These are phyloP conservation scores for Bombus terrestris DNA, from an alignment of 1,140 invertebrate genomes.

Conservation along the genomic window DNA sequence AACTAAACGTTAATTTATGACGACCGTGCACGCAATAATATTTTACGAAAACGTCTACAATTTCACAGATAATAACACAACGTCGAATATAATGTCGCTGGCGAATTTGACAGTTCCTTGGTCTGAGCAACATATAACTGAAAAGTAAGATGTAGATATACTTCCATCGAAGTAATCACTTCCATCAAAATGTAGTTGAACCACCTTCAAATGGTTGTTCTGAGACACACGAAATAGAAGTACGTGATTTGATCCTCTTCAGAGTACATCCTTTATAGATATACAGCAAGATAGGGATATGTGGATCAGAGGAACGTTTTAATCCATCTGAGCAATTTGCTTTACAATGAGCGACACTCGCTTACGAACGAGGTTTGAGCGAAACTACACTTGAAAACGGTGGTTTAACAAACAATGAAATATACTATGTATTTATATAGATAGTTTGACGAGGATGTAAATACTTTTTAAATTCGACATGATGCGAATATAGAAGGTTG, in stretches of 20 bases:
- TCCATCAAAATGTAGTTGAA: conserved; percentile 53
- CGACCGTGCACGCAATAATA: not conserved
- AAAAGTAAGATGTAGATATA: conserved; percentile 74
- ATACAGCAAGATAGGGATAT: no score
- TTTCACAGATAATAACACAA: conserved; percentile 51
- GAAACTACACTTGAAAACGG: no score
- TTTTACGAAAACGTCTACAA: conserved; percentile 39
- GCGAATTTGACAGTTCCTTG: conserved; percentile 79
- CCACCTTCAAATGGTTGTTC: conserved; percentile 70
- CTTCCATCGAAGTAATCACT: conserved; percentile 58
- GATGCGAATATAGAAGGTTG: no score
- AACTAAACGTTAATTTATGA: no score
- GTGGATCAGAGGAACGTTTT: no score
- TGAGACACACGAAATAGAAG: conserved; percentile 91
- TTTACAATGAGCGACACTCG: no score
- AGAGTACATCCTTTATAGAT: no score
- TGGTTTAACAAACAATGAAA: no score
- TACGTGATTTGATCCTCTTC: conserved; percentile 85
- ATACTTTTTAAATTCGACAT: no score
- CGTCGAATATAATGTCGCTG: conserved; percentile 77
- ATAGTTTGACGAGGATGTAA: no score
- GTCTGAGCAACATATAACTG: conserved; percentile 77
- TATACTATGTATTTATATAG: fast-evolving
- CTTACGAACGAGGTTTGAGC: no score
- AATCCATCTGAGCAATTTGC: not conserved